Conservation (phyloP, 2,113 vertebrate species). For the Electrona antarctica region DNA sequence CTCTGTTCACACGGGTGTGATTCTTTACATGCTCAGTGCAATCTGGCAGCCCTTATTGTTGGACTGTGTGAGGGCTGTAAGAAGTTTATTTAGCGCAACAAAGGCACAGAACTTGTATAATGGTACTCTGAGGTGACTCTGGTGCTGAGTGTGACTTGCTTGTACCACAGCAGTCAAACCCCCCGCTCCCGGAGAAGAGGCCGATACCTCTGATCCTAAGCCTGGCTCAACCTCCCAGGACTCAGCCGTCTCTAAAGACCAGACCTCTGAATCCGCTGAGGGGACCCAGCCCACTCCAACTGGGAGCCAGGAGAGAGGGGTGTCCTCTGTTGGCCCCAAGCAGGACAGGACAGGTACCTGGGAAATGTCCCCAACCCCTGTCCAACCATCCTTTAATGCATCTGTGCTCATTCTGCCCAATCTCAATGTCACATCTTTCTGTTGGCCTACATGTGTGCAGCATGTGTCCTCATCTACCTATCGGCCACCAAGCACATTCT, state of each 20-base stretch:
- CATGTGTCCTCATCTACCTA: conserved; percentile 16
- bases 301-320: conserved; percentile 35
- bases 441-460: conserved; percentile 1
- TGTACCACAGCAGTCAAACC: conserved; percentile 44
- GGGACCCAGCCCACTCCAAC: conserved; percentile 32
- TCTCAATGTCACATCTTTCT: conserved; percentile 4
- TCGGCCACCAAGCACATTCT: neutral
- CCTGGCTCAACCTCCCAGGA: conserved; percentile 26
- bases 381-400: neutral
- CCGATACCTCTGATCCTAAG: conserved; percentile 20
- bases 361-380: neutral
- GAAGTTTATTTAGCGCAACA: too few species aligned
- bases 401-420: neutral
- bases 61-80: too few species aligned
- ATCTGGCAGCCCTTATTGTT: too few species aligned
- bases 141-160: neutral
- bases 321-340: conserved; percentile 6
- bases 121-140: too few species aligned
- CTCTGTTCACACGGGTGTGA: too few species aligned
- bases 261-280: conserved; percentile 42
- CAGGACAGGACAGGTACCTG: conserved; percentile 82
- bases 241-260: conserved; percentile 20
- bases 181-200: conserved; percentile 56
- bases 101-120: too few species aligned
- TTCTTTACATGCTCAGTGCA: too few species aligned